phyloP scores from a whole-genome alignment of 2,113 vertebrate species.

The Erpornis zantholeuca region DNA sequence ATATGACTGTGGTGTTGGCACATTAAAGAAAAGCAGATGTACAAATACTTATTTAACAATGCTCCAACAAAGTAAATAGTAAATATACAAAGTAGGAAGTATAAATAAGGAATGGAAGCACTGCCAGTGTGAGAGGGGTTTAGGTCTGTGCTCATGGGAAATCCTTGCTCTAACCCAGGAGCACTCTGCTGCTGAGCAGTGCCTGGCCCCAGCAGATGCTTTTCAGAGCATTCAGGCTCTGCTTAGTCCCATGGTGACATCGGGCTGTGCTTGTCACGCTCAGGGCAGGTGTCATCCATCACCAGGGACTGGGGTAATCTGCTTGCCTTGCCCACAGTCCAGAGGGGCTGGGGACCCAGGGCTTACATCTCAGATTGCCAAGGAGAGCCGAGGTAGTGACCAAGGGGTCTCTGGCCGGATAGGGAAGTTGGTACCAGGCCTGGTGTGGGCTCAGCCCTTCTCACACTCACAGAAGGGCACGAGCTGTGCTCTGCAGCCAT shows the following conservation, averaged over 20 bases:
- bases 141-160: not conserved
- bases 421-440: not conserved
- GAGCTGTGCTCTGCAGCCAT: not conserved
- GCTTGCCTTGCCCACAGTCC: not conserved
- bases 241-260: rapidly evolving
- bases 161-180: not conserved
- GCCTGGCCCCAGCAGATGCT: not conserved
- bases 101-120: not conserved
- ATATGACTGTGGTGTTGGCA: not conserved
- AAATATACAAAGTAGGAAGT: not conserved
- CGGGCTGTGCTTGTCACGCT: rapidly evolving
- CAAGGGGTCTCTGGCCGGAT: too few species aligned
- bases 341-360: rapidly evolving
- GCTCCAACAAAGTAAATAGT: not conserved
- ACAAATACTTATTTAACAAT: not conserved
- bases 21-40: not conserved
- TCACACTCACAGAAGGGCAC: rapidly evolving
- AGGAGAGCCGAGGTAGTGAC: not conserved
- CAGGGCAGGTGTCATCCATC: not conserved
- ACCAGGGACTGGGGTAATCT: not conserved
- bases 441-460: not conserved
- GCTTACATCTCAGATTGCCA: rapidly evolving
- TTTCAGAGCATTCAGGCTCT: not conserved
- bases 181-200: not conserved
- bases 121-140: not conserved